Percentiles rank a stretch among this genome's conserved stretches.
Conservation (phyloP, 2,888 invertebrate species). For the Miltochrista miniata region DNA sequence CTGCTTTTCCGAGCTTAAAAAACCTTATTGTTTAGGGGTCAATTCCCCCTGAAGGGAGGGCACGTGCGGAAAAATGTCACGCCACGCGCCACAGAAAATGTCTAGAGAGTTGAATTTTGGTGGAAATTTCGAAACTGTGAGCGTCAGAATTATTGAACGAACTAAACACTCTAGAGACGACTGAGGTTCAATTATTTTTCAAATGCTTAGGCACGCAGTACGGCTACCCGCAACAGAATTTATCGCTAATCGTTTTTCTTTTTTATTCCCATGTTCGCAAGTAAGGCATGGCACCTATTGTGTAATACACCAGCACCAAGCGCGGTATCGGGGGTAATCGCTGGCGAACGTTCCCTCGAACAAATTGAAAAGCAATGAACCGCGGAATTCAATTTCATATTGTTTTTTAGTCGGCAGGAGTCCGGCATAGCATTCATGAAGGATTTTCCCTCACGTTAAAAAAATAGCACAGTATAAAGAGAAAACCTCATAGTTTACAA, state of each 20-base stretch:
- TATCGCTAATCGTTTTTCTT: conserved; percentile 35
- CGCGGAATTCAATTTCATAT: conserved; percentile 88
- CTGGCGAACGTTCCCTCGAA: conserved; percentile 74
- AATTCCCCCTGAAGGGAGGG: no score
- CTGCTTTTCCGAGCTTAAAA: no score
- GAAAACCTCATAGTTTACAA: no score
- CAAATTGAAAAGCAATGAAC: conserved; percentile 87
- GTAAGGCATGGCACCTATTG: conserved; percentile 52
- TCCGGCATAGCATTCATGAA: no score
- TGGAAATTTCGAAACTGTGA: background rate
- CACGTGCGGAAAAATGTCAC: background rate
- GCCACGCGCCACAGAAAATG: background rate
- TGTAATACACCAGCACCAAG: conserved; percentile 62
- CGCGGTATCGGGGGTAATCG: conserved; percentile 69
- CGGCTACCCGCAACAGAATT: conserved; percentile 30
- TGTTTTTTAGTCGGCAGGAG: no score
- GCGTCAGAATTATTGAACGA: background rate
- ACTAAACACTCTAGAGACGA: conserved; percentile 3
- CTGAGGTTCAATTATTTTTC: conserved; percentile 14
- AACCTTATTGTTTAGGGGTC: no score
- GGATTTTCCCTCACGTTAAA: no score
- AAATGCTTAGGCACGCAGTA: conserved; percentile 16
- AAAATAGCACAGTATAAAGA: no score
- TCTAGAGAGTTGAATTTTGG: conserved; percentile 12
- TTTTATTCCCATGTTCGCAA: conserved; percentile 37